Base-by-base conservation (phyloP, 2,113 vertebrate genomes). In the Odontophorus gujanensis region DNA sequence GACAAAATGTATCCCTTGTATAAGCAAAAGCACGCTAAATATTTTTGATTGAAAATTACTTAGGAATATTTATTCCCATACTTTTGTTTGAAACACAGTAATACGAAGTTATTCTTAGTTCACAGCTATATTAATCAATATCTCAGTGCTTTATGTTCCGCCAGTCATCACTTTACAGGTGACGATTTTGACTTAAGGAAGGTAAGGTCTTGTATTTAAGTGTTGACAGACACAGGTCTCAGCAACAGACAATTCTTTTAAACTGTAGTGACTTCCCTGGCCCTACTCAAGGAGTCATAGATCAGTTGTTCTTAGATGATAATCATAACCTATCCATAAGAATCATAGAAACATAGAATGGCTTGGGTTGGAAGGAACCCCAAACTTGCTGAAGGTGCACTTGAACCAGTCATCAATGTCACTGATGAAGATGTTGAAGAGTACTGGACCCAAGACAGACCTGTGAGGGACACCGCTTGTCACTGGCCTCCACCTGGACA, bases 1-100 rank as follows among this genome's bases (percentile, higher is more conserved):
- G 3, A 48, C 5, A 58, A 81, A 38, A 6, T 17, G 0, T 4
- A 38, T 45, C 15, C 15, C 3, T 50, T 51, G 5, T 68, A 7
- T 73, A 18, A 77, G 19, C 50, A 32, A 68, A 72, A 76, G 1
- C 2, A 4, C 2, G 1, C 5, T 47, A 8, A 1, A 0, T 34
- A 59, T 40, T 71, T 71, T 34, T 67, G 15, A 17, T 67, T 61
- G 19, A 22, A 50, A 6, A 5, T 11, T 80, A 6, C 4, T 7
- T 63, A 28, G 10, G 21, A 82, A 81, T 79, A 80, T 1, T 2
- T 4, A 3, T 36, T 79, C 13, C 4, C 40, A 6, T 34, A 30
- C 38, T 58, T 89, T 82, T 77, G 6, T 38, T 58, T 40, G 53
- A 19, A 87, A 30, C 19, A 45, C 5, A 34, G 11, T 9, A 92